phyloP scores from a whole-genome alignment of 1,140 invertebrate genomes.

The Caenorhabditis latens region DNA sequence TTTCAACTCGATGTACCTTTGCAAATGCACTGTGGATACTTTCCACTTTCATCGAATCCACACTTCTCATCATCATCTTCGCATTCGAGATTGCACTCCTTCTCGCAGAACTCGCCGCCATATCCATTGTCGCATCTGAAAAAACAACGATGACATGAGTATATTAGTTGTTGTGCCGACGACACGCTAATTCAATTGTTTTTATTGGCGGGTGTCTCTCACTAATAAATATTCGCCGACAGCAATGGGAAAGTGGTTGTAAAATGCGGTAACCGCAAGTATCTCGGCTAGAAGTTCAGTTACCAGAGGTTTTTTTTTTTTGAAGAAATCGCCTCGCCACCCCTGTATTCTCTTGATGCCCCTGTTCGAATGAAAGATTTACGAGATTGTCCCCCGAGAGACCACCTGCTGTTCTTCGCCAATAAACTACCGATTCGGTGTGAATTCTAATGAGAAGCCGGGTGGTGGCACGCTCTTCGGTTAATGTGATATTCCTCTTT shows the following conservation, averaged over 20 bases:
- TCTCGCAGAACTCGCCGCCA: slow-evolving; percentile 12
- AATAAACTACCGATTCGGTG: not conserved
- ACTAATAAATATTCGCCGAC: not conserved
- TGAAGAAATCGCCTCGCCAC: too few relatives aligned
- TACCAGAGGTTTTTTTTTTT: too few relatives aligned
- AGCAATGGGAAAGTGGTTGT: not conserved
- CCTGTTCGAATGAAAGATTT: too few relatives aligned
- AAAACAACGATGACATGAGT: not conserved
- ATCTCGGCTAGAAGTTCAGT: too few relatives aligned
- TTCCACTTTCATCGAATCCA: not conserved
- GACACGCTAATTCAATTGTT: slow-evolving; percentile 12
- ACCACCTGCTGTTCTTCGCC: too few relatives aligned
- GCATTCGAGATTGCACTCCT: not conserved
- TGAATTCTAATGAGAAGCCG: not conserved
- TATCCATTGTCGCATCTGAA: slow-evolving; percentile 32
- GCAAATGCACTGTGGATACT: not conserved
- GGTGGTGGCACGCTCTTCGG: not conserved
- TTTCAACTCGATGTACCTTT: not conserved
- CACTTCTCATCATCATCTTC: not conserved
- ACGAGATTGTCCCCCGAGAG: too few relatives aligned
- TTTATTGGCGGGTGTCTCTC: not conserved
- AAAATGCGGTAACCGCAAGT: not conserved
- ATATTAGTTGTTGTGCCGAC: not conserved
- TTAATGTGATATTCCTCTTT: not conserved
- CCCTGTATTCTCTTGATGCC: too few relatives aligned